Percentiles rank a stretch among this genome's conserved stretches.
Evolutionary conservation across 2,113 vertebrate species (phyloP).

Genomic region (Stigmatopora argus): DNA sequence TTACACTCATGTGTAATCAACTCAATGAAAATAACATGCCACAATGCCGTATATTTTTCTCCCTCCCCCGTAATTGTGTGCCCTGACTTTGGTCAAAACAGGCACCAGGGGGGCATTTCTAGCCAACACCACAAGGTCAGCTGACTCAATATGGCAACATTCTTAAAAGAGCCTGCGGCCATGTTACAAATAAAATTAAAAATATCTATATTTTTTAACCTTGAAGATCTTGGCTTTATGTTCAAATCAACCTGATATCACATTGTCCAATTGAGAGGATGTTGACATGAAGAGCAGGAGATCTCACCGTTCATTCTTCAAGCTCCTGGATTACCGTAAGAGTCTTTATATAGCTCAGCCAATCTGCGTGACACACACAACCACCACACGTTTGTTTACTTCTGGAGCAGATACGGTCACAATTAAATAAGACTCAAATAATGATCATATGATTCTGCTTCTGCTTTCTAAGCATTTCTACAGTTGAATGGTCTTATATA

Average conservation of each 20-base stretch:
- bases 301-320: conserved; percentile 48
- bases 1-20: no score
- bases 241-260: not conserved
- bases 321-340: conserved; percentile 62
- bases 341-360: conserved; percentile 64
- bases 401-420: conserved; percentile 23
- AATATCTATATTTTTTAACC: not conserved
- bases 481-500: not conserved
- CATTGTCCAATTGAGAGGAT: no score
- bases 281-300: conserved; percentile 12
- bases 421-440: not conserved
- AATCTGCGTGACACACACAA: conserved; percentile 57
- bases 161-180: conserved; percentile 3
- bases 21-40: not conserved
- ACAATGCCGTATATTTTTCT: not conserved
- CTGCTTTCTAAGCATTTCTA: not conserved
- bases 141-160: conserved; percentile 7
- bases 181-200: conserved; percentile 3
- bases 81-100: conserved; percentile 3
- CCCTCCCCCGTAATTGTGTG: not conserved
- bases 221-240: not conserved
- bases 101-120: conserved; percentile 1
- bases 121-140: conserved; percentile 16
- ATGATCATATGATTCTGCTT: not conserved
- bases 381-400: conserved; percentile 9